These are phyloP conservation scores for Petrophora chlorosata DNA, from an alignment of 2,888 invertebrate species.

Conservation along the genomic window DNA sequence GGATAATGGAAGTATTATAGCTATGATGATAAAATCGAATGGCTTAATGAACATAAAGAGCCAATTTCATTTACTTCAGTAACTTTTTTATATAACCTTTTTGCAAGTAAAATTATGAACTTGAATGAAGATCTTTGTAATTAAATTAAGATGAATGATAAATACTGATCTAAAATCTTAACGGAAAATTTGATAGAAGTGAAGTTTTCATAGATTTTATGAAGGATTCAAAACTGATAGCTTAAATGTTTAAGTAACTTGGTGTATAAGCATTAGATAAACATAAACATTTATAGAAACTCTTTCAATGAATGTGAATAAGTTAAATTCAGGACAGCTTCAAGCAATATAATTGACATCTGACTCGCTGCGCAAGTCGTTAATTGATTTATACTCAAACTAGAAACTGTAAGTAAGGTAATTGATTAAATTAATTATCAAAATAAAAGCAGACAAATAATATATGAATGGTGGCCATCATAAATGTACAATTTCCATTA, in stretches of 20 bases:
- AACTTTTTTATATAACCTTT: slow-evolving; percentile 13
- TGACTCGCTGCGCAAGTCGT: not conserved
- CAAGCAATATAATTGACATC: slow-evolving; percentile 5
- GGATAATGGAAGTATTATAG: slow-evolving; percentile 29
- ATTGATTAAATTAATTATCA: not conserved
- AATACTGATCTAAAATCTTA: too few relatives aligned
- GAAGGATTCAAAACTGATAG: too few relatives aligned
- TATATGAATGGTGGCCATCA: too few relatives aligned
- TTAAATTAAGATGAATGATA: too few relatives aligned
- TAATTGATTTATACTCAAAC: slow-evolving; percentile 11
- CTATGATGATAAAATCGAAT: slow-evolving; percentile 21
- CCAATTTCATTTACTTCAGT: slow-evolving; percentile 19
- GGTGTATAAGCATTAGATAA: too few relatives aligned
- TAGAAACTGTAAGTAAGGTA: not conserved
- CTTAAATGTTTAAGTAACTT: too few relatives aligned
- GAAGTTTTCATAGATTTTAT: too few relatives aligned
- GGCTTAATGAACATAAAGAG: slow-evolving; percentile 15
- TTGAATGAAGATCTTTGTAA: not conserved
- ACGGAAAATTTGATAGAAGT: too few relatives aligned
- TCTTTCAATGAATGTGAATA: not conserved
- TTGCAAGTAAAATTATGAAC: not conserved
- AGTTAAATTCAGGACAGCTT: not conserved
- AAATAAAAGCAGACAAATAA: too few relatives aligned
- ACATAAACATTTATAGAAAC: too few relatives aligned
- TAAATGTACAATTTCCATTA: not conserved